Percentiles rank a stretch among this genome's conserved stretches.
phyloP scores from a whole-genome alignment of 2,888 invertebrate species.

The Nomada fucata region DNA sequence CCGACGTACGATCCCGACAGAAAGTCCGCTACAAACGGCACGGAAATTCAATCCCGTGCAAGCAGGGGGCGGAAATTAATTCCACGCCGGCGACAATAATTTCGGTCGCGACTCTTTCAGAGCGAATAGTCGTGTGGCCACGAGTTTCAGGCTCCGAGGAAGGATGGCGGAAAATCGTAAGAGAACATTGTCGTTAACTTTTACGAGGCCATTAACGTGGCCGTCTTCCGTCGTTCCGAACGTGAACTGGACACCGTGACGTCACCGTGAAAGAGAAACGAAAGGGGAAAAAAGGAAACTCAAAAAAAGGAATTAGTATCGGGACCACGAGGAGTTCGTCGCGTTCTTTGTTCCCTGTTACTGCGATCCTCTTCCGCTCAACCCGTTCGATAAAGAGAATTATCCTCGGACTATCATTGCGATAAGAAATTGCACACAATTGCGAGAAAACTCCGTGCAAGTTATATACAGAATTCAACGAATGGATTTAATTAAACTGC shows the following conservation, averaged over 20 bases:
- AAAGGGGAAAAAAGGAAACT: slow-evolving; percentile 59
- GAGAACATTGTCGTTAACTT: slow-evolving; percentile 84
- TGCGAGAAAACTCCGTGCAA: too few species aligned
- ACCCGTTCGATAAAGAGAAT: slow-evolving; percentile 8
- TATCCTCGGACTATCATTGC: slow-evolving; percentile 37
- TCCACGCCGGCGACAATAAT: slow-evolving; percentile 82
- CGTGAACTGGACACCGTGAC: slow-evolving; percentile 80
- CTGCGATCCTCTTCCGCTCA: slow-evolving; percentile 57
- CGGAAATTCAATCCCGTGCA: slow-evolving; percentile 67
- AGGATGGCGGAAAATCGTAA: slow-evolving; percentile 78
- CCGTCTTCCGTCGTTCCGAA: slow-evolving; percentile 80
- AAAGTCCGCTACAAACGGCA: slow-evolving; percentile 58
- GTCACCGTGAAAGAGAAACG: slow-evolving; percentile 74
- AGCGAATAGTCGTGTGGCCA: slow-evolving; percentile 47
- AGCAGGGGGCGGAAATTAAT: slow-evolving; percentile 76
- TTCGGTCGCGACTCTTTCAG: slow-evolving; percentile 71
- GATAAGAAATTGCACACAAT: slow-evolving; percentile 41
- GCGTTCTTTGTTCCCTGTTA: slow-evolving; percentile 50
- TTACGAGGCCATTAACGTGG: slow-evolving; percentile 83
- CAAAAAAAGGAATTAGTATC: slow-evolving; percentile 76
- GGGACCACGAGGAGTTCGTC: slow-evolving; percentile 61
- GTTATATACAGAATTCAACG: not conserved
- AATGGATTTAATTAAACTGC: slow-evolving; percentile 8
- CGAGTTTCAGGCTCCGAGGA: slow-evolving; percentile 51
- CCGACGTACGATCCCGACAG: slow-evolving; percentile 54